Evolutionary conservation across 2,113 vertebrate genomes (phyloP).

Genomic region (Callopanchax toddi): DNA sequence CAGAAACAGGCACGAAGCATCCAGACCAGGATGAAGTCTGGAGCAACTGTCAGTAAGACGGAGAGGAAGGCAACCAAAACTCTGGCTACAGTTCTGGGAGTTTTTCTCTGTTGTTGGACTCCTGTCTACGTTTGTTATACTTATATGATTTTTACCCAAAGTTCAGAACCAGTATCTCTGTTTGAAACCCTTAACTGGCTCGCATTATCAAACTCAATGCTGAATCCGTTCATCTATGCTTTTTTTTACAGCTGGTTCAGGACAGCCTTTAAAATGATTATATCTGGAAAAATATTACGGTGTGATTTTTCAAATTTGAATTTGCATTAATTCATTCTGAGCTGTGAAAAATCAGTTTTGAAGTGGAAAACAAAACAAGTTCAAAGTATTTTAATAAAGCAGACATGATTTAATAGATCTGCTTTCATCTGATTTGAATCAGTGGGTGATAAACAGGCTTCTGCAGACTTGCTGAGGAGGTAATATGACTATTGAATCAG

Average conservation of each 20-base stretch:
- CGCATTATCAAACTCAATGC: slow-evolving; percentile 31
- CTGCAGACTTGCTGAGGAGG: no score
- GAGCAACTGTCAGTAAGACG: slow-evolving; percentile 1
- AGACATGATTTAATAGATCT: no score
- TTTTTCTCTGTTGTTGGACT: slow-evolving; percentile 28
- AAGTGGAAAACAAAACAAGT: no score
- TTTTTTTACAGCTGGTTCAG: slow-evolving; percentile 50
- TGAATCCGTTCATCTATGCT: slow-evolving; percentile 44
- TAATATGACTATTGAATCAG: no score
- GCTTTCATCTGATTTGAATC: no score
- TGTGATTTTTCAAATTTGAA: slow-evolving; percentile 19
- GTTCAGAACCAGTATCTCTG: neutral
- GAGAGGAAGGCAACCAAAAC: slow-evolving; percentile 37
- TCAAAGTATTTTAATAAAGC: no score
- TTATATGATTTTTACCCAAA: neutral
- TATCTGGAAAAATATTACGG: slow-evolving; percentile 39
- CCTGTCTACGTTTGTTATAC: slow-evolving; percentile 16
- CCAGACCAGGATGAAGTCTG: slow-evolving; percentile 5
- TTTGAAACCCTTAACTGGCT: slow-evolving; percentile 18
- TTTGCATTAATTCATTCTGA: neutral
- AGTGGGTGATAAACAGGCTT: no score
- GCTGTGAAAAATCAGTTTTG: neutral
- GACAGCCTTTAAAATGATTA: slow-evolving; percentile 34
- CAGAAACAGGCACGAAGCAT: slow-evolving; percentile 12
- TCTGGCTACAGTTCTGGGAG: slow-evolving; percentile 30